Percentiles rank a stretch among this genome's conserved stretches.
Conservation (phyloP, 2,888 invertebrate species). For the Axea sp. region DNA sequence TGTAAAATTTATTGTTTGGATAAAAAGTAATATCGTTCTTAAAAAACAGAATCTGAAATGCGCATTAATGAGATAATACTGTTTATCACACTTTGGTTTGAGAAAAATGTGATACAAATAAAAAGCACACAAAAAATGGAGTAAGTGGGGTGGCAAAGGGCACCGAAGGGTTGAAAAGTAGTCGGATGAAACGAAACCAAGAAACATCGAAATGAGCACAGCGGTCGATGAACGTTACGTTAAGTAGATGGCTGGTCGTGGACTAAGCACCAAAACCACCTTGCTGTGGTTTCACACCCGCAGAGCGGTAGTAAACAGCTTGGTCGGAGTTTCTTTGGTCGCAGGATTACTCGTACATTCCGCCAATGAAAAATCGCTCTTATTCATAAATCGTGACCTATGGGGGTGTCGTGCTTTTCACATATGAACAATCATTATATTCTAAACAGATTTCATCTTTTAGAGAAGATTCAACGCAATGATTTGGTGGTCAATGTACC, state of each 20-base stretch:
- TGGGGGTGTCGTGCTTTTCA: neutral
- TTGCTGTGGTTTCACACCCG: constrained; percentile 80
- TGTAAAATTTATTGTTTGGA: no score
- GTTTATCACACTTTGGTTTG: constrained; percentile 11
- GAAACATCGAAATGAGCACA: constrained; percentile 72
- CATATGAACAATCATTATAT: neutral
- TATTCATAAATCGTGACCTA: constrained; percentile 29
- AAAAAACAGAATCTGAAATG: no score
- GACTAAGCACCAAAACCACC: constrained; percentile 78
- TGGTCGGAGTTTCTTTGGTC: constrained; percentile 66
- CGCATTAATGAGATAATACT: constrained; percentile 2
- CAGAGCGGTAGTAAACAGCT: constrained; percentile 68
- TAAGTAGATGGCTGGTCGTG: constrained; percentile 75
- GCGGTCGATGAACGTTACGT: constrained; percentile 75
- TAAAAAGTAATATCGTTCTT: no score
- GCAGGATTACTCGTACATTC: constrained; percentile 67
- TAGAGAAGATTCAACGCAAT: no score
- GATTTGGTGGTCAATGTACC: no score
- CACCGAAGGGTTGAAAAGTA: constrained; percentile 55
- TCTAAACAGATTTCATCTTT: neutral
- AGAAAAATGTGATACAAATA: constrained; percentile 22
- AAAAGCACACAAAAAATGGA: constrained; percentile 32
- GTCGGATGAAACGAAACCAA: constrained; percentile 70
- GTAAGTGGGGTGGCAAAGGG: constrained; percentile 62
- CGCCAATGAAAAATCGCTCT: constrained; percentile 55